Base-by-base conservation (phyloP, 2,888 invertebrate genomes). In the Drosophila anceps region DNA sequence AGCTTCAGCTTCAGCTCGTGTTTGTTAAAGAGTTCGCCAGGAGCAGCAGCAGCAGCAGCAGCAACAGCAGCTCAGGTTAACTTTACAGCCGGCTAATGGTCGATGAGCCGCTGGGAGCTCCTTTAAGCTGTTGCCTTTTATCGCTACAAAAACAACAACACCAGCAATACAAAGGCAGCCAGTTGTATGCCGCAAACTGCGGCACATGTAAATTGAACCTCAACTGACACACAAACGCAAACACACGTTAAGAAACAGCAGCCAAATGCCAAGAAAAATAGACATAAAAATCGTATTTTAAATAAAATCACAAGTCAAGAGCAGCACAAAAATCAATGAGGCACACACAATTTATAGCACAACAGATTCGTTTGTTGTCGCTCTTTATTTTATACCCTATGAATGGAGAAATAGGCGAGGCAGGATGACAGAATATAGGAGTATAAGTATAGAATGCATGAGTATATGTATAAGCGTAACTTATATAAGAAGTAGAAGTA, bases 251-350 rank as follows among this genome's bases (percentile, higher is more conserved):
- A 9, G 58, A 41, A 24, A 37, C 15, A 2, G 31, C 15, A 20
- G 43, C 48, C 43, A 66, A 39, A 39, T 67, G 76, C 46, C 57
- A 61, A 63, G 62, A 41, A 69, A 70, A 70, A 65, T 61, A 74
- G 68, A 74, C 59, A 81, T 51, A 65, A 68, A 73, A 72, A 63
- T 69, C 54, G 72, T 57, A 50, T 76, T 79, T 79, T 73, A 79
- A 76, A 79, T 76, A 70, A 78, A 81, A 81, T 79, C 76, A 73
- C 66, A 78, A 76, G 68, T 68, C 73, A 54, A 72, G 63, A 71
- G 65, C 44, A 61, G 44, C 62, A 73, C 65, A 62, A 80, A 73
- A 83, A 79, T 78, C 85, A 84, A 84, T 81, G 85, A 68, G 71
- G 54, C 81, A 65, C 53, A 71, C 62, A 80, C 59, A 84, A 81